phyloP scores from a whole-genome alignment of 1,140 invertebrate species.

The Oreohelix idahoensis region DNA sequence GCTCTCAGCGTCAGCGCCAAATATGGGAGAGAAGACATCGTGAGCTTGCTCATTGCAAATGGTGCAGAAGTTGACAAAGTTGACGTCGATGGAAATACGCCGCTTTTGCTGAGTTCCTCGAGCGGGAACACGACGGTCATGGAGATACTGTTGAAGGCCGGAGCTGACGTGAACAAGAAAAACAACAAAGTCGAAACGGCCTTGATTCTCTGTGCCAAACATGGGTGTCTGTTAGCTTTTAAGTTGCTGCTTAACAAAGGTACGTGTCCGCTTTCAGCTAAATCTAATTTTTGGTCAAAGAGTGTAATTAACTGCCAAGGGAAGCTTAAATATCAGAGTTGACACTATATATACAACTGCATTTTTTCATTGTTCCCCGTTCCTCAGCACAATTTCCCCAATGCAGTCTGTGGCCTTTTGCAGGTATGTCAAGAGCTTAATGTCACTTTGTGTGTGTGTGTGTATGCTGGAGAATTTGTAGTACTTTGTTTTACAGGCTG shows the following conservation, averaged over 20 bases:
- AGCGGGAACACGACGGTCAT: neutral
- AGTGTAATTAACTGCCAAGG: too few species aligned
- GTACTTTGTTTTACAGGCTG: too few species aligned
- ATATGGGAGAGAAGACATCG: constrained; percentile 7
- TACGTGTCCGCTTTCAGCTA: neutral
- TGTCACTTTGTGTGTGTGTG: too few species aligned
- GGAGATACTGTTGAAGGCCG: neutral
- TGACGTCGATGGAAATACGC: constrained; percentile 18
- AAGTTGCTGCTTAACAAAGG: constrained; percentile 8
- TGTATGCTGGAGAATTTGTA: too few species aligned
- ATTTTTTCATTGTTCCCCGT: too few species aligned
- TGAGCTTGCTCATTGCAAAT: neutral
- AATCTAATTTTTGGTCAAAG: too few species aligned
- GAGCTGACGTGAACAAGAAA: constrained; percentile 15
- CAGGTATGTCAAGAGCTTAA: too few species aligned
- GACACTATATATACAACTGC: too few species aligned
- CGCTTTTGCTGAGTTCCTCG: constrained; percentile 1
- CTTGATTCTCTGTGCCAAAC: constrained; percentile 1
- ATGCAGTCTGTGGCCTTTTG: too few species aligned
- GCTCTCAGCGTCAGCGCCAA: neutral
- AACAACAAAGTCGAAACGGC: constrained; percentile 27
- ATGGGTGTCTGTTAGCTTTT: neutral
- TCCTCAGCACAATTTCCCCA: too few species aligned
- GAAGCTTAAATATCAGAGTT: too few species aligned
- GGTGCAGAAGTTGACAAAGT: constrained; percentile 13